Base-by-base conservation (phyloP, 2,888 invertebrate genomes). In the Tetranychus piercei region DNA sequence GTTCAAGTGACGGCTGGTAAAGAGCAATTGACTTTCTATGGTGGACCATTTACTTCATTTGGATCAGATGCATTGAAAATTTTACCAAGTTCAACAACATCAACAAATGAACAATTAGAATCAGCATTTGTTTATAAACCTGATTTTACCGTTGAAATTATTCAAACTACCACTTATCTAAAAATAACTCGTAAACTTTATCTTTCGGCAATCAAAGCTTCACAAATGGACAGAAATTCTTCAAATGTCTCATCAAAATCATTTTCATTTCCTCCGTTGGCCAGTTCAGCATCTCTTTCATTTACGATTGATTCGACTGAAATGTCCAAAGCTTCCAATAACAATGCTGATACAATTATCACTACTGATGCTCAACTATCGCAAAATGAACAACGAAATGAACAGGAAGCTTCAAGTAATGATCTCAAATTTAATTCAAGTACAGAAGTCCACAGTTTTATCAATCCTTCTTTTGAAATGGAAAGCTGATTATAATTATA, bases 131-230 rank as follows among this genome's bases (percentile, higher is more conserved):
- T 22, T 9, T 67, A 23, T 1, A 23, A 22, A 64, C 95, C 95
- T 0, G 95, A 96, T 83, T 96, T 94, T 84, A 88, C 91, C 6
- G 92, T 95, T 8, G 86, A 91, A 7, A 93, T 93, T 0, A 86
- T 88, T 77, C 87, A 89, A 0, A 92, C 94, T 81, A 87, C 94
- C 1, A 88, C 90, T 81, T 95, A 92, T 82, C 85, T 94, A 78
- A 88, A 89, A 78, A 88, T 95, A 75, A 90, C 89, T 80, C 86
- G 92, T 74, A 89, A 90, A n/a, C 84, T 93, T 73, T 95, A 95
- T 83, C 83, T 93, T 77, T 93, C 94, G 0, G 95, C 95, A 23
- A 7, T 34, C 11, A 71, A 71, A 15, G 69, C 69, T 11, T 69
- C 69, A 3, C 55, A 55, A 55, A 55, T 55, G 55, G 55, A 55